A percentile compares a stretch with the other conserved stretches of the same genome.
Evolutionary conservation across 2,113 vertebrate species (phyloP).

Genomic region (Recurvirostra avosetta): DNA sequence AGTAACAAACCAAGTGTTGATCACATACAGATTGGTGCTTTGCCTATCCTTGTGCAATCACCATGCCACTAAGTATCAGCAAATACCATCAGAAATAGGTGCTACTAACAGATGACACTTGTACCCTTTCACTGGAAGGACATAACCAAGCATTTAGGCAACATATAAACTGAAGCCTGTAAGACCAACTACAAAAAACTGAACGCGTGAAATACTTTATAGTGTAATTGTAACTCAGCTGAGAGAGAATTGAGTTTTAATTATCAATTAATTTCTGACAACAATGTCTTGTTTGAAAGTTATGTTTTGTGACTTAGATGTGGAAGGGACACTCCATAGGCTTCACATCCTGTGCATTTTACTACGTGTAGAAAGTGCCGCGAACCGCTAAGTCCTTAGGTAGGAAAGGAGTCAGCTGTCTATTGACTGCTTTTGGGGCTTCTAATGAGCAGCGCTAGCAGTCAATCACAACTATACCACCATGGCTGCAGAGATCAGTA

Average conservation of each 20-base stretch:
- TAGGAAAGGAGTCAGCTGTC: neutral
- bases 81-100: neutral
- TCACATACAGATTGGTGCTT: neutral
- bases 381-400: neutral
- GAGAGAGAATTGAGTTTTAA: neutral
- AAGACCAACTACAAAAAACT: neutral
- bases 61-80: neutral
- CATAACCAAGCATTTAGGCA: neutral
- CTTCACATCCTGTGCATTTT: neutral
- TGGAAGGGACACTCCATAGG: neutral
- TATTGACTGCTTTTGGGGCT: neutral
- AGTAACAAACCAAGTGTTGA: neutral
- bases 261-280: neutral
- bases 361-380: neutral
- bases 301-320: neutral
- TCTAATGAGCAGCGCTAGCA: neutral
- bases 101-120: neutral
- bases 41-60: neutral
- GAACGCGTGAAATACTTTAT: neutral
- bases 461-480: neutral
- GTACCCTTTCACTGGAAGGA: neutral
- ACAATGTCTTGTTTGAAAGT: neutral
- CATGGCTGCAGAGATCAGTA: neutral
- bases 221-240: neutral
- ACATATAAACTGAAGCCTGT: neutral